phyloP scores from a whole-genome alignment of 2,797 vertebrate genomes.

The Mus spretus region DNA sequence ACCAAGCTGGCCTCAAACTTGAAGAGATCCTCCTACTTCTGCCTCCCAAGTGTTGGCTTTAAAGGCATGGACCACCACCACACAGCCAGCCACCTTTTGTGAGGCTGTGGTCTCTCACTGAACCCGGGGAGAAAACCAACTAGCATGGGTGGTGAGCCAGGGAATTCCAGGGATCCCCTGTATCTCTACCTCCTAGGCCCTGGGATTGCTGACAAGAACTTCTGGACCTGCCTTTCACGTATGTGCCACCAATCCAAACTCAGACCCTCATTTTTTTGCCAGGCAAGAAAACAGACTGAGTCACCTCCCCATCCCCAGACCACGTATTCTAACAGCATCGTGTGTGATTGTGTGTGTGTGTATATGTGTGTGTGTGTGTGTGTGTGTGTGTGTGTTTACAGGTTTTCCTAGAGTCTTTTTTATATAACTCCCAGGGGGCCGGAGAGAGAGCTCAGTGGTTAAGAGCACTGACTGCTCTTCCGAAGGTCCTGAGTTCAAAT shows the following conservation, averaged over 20 bases:
- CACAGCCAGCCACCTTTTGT: background rate
- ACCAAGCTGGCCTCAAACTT: background rate
- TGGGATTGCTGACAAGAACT: background rate
- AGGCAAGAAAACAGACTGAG: background rate
- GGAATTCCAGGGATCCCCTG: background rate
- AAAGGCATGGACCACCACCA: background rate
- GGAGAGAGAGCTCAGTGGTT: too few species aligned
- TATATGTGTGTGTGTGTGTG: background rate
- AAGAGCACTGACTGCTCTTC: too few species aligned
- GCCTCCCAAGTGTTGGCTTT: background rate
- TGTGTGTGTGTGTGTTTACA: background rate
- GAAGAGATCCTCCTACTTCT: background rate
- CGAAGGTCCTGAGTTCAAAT: too few species aligned
- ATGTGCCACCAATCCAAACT: background rate
- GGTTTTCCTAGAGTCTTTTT: constrained; percentile 47
- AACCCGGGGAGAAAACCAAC: background rate
- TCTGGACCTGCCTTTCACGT: background rate
- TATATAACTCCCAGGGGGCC: too few species aligned
- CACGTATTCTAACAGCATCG: background rate
- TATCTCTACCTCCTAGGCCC: background rate
- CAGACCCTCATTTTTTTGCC: too few species aligned
- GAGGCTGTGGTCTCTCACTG: background rate
- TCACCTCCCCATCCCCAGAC: background rate
- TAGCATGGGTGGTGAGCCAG: background rate
- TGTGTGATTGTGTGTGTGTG: background rate